Conservation (phyloP, 2,113 vertebrate genomes). For the Campylomormyrus tamandua region DNA sequence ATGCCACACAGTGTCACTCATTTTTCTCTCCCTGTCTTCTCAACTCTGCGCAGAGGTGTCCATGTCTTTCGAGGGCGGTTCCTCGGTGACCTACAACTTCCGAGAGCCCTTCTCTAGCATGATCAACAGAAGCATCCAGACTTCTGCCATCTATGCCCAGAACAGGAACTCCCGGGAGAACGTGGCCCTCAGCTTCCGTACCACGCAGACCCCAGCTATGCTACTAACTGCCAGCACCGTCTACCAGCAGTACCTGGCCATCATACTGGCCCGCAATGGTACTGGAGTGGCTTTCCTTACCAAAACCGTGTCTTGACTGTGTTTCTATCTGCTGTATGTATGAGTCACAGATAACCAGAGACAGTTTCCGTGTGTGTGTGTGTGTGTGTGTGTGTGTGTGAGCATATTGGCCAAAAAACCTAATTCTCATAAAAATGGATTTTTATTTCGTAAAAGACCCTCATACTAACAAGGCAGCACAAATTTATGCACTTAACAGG, state of each 20-base stretch:
- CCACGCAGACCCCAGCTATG: conserved; percentile 63
- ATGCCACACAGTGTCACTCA: neutral
- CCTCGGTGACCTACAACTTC: conserved; percentile 69
- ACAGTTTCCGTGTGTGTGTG: neutral
- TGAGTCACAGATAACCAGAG: neutral
- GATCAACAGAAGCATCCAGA: conserved; percentile 61
- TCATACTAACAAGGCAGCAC: neutral
- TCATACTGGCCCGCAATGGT: conserved; percentile 75
- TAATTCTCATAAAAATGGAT: neutral
- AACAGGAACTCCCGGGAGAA: conserved; percentile 61
- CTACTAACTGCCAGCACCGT: conserved; percentile 68
- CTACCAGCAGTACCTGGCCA: conserved; percentile 68
- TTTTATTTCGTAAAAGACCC: neutral
- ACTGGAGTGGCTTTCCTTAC: conserved; percentile 31
- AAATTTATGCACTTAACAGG: neutral
- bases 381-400: neutral
- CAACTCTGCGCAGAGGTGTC: conserved; percentile 68
- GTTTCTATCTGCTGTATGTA: neutral
- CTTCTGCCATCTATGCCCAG: conserved; percentile 66
- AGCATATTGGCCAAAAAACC: neutral
- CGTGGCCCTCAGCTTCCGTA: conserved; percentile 68
- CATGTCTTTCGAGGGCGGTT: conserved; percentile 68
- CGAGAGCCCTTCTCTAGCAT: conserved; percentile 76
- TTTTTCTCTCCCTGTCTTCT: neutral
- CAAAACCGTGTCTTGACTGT: neutral